Conservation (phyloP, 2,888 invertebrate genomes). For the Drosophila kokeensis region DNA sequence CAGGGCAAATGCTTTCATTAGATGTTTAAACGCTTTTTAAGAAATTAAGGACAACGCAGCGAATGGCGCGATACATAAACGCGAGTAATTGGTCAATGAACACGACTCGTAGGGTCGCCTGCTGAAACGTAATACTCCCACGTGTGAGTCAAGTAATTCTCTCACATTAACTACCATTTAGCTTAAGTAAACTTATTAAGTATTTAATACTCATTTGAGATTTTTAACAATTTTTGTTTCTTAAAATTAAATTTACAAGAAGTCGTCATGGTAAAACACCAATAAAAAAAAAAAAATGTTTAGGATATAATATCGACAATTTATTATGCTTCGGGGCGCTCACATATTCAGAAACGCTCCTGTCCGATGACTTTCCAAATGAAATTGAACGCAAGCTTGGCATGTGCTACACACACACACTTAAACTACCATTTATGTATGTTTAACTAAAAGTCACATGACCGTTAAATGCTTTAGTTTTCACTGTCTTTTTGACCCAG, state of each 20-base stretch:
- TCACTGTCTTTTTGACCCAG: conserved; percentile 32
- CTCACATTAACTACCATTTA: neutral
- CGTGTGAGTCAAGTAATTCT: neutral
- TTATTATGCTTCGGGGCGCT: conserved; percentile 9
- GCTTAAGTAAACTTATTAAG: neutral
- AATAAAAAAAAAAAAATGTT: neutral
- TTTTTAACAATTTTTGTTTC: neutral
- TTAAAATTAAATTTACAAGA: neutral
- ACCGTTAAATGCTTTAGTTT: conserved; percentile 60
- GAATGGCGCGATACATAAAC: conserved; percentile 60
- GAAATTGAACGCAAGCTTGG: conserved; percentile 47
- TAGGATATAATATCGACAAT: neutral
- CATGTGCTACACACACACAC: conserved; percentile 9
- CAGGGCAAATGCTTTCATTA: conserved; percentile 73
- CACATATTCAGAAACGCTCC: conserved; percentile 33
- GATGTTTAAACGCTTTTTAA: conserved; percentile 79
- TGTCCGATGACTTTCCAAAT: conserved; percentile 57
- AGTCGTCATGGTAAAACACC: neutral
- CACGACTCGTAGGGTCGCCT: conserved; percentile 18
- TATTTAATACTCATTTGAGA: neutral
- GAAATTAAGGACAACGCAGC: conserved; percentile 78
- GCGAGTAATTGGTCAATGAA: conserved; percentile 77
- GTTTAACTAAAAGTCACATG: conserved; percentile 47
- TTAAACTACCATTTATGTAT: conserved; percentile 1
- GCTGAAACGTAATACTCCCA: conserved; percentile 26